Evolutionary conservation across 2,888 invertebrate genomes (phyloP), one percentile per base, ranked within the genome.

Genomic region (Epinotia ramella): DNA sequence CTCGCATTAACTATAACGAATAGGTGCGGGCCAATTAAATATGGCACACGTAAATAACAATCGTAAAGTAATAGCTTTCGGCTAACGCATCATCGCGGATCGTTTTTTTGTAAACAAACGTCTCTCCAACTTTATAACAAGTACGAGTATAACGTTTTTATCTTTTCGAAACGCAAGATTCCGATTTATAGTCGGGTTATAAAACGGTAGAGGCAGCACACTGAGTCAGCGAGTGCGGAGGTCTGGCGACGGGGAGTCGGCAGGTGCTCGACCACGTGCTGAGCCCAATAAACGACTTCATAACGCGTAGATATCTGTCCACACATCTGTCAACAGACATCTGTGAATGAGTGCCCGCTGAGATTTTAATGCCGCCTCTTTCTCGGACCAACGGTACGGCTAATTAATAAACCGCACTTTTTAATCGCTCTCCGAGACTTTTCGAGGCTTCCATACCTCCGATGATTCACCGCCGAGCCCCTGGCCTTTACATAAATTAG

Each of bases 1-100:
- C 83, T 87, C 84, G 84, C 84, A 88, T 89, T 88, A 87, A 88
- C 86, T 86, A 86, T 88, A 89, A 88, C 87, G 86, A 89, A 90
- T 90, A 91, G 88, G 86, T 86, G 86, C 84, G 80, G 84, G 83
- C 88, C 91, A 91, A 91, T 91, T 91, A 89, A 89, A 89, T 89
- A 89, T 88, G 85, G 88, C 84, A 89, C 87, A 88, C 86, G 89
- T 90, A 89, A 90, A 90, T 90, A 87, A 88, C 80, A 82, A 81
- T 86, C 83, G 85, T 87, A 85, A 88, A 88, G 85, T 85, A 81
- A 88, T 87, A 84, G 85, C 86, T 87, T 87, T 88, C 79, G 84
- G 84, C 84, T 86, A 86, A 87, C 87, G 81, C 81, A 79, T 78
- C 71, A 59, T 44, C 62, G 20, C 33, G 13, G 59, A 49, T 16